Percentiles rank a stretch among this genome's conserved stretches.
phyloP scores from a whole-genome alignment of 92 coral and sea anemone genomes.

The Palythoa heliodiscus region DNA sequence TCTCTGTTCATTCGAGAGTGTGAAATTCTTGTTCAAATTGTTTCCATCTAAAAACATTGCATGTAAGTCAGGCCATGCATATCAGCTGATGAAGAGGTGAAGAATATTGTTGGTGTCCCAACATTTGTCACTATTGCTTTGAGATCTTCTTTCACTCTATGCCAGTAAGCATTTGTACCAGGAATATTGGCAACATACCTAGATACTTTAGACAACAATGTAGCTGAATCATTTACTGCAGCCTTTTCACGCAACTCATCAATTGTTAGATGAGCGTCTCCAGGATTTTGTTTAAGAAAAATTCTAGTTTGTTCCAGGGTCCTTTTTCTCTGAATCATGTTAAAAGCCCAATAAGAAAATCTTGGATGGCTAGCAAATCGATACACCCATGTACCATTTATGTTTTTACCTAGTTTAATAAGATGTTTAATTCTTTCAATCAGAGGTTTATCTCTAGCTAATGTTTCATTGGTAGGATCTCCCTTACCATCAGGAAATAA shows the following conservation, averaged over 20 bases:
- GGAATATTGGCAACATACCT: slow-evolving; percentile 53
- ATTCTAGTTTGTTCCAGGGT: slow-evolving; percentile 51
- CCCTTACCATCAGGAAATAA: slow-evolving; percentile 41
- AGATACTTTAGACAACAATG: slow-evolving; percentile 49
- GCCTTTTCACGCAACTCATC: slow-evolving; percentile 54
- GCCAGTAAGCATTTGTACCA: slow-evolving; percentile 54
- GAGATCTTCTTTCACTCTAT: slow-evolving; percentile 48
- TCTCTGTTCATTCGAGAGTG: background rate
- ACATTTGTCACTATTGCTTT: slow-evolving; percentile 44
- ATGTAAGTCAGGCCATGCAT: slow-evolving; percentile 1
- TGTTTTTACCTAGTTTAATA: slow-evolving; percentile 5
- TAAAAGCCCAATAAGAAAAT: slow-evolving; percentile 49
- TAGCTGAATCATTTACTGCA: slow-evolving; percentile 25
- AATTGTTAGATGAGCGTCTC: slow-evolving; percentile 47
- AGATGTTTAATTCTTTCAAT: slow-evolving; percentile 34
- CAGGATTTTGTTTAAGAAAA: slow-evolving; percentile 47
- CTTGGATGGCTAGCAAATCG: slow-evolving; percentile 41
- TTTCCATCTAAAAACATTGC: background rate
- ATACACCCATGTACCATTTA: slow-evolving; percentile 25
- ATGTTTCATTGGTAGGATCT: slow-evolving; percentile 28
- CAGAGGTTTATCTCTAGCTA: background rate
- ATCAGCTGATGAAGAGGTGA: background rate
- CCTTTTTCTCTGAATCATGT: slow-evolving; percentile 54
- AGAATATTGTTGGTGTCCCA: slow-evolving; percentile 1
- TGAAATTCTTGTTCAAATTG: too few relatives aligned